Conservation (phyloP, 2,797 vertebrate genomes). For the Rhincodon typus region DNA sequence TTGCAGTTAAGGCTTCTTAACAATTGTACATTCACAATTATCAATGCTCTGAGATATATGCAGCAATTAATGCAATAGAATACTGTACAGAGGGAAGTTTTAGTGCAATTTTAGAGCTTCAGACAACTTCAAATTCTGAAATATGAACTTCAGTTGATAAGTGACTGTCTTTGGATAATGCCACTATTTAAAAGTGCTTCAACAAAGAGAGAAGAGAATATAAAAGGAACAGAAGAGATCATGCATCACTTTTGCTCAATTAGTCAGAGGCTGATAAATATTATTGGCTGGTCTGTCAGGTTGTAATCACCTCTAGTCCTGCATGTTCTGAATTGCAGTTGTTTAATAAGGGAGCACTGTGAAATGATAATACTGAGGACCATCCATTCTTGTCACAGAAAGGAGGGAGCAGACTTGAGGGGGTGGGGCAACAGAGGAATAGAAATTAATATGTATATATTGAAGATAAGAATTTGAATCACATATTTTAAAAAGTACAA, state of each 20-base stretch:
- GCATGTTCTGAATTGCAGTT: not conserved
- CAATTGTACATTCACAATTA: not conserved
- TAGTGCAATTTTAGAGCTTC: not conserved
- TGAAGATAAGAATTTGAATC: not conserved
- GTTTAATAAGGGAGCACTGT: not conserved
- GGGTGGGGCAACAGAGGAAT: not conserved
- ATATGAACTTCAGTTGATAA: not conserved
- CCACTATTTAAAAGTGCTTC: not conserved
- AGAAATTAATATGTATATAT: not conserved
- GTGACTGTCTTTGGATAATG: not conserved
- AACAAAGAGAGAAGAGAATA: not conserved
- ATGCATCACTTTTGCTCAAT: not conserved
- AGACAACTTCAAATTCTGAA: not conserved
- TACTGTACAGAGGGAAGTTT: not conserved
- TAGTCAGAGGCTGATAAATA: not conserved
- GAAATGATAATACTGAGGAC: not conserved
- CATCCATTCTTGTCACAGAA: not conserved
- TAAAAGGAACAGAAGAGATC: not conserved
- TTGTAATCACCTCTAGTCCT: not conserved
- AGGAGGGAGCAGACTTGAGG: not conserved
- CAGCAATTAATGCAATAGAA: not conserved
- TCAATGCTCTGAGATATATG: not conserved
- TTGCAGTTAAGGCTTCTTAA: not conserved
- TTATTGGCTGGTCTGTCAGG: not conserved
- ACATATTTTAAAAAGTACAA: not conserved